A percentile compares a stretch with the other conserved stretches of the same genome.
These are phyloP conservation scores for Dasypogon diadema DNA, from an alignment of 2,888 invertebrate genomes.

Conservation along the genomic window DNA sequence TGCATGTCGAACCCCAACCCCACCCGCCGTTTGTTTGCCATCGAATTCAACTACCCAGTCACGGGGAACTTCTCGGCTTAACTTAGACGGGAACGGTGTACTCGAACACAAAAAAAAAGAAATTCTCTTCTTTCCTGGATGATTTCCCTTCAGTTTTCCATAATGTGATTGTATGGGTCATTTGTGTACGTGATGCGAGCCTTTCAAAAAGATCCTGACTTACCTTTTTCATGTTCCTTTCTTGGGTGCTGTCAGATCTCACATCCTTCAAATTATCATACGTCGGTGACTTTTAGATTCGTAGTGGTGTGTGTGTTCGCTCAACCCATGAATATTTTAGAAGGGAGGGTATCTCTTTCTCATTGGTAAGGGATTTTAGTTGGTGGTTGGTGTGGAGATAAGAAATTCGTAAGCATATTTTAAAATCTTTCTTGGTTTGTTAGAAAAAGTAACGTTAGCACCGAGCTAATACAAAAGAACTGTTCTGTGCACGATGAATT, in stretches of 20 bases:
- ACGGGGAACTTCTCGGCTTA: constrained; percentile 25
- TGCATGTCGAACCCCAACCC: constrained; percentile 53
- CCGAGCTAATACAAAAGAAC: too few relatives aligned
- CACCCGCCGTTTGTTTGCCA: constrained; percentile 1
- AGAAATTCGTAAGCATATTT: too few relatives aligned
- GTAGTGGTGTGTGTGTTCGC: constrained; percentile 5
- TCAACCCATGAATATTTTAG: constrained; percentile 48
- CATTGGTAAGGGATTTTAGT: too few relatives aligned
- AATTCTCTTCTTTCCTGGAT: constrained; percentile 38
- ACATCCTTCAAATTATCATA: constrained; percentile 50
- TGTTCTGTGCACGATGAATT: too few relatives aligned
- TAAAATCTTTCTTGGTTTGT: too few relatives aligned
- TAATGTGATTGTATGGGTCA: constrained; percentile 50
- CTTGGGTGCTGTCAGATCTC: constrained; percentile 37
- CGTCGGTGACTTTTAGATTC: constrained; percentile 12
- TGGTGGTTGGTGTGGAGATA: too few relatives aligned
- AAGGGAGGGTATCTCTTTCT: too few relatives aligned
- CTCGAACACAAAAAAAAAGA: constrained; percentile 20
- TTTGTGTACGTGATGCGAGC: constrained; percentile 19
- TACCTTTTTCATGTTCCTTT: constrained; percentile 39
- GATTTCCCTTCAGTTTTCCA: constrained; percentile 52
- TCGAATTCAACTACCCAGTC: constrained; percentile 9
- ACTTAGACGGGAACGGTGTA: constrained; percentile 17
- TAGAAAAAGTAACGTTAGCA: too few relatives aligned
- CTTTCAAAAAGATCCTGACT: constrained; percentile 26